Evolutionary conservation across 2,797 vertebrate genomes (phyloP), one percentile per base, ranked within the genome.

Genomic region (Argya squamiceps): DNA sequence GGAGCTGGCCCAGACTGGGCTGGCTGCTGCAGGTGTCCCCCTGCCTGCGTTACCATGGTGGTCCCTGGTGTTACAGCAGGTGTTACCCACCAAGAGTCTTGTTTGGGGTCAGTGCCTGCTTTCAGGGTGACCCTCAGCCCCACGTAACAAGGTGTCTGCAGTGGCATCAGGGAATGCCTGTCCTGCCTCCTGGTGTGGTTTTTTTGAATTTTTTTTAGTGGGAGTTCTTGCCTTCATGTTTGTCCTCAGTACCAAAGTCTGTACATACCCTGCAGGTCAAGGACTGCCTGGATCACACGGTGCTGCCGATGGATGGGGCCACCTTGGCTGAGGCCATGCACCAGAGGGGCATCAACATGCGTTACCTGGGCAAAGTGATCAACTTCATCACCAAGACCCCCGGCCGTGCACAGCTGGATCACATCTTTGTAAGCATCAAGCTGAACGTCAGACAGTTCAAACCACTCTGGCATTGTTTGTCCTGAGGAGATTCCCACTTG

Each of bases 311-410:
- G 99, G 99, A 99, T 0, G 99, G 99, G 65, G 98, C 98, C 5
- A 99, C 99, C 0, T 95, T 99, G 74, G 99, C 99, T 0, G 99
- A 99, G 95, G 99, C 99, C 70, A 98, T 99, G 97, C 99, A 99
- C 97, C 99, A 99, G 97, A 98, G 99, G 32, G 99, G 99, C 78
- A 99, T 99, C 97, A 99, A 99, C 81, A 97, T 99, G 97, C 99
- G 99, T 16, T 99, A 99, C 81, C 97, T 99, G 74, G 99, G 99
- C 79, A 99, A 98, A 17, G 99, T 99, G 41, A 97, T 99, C 85
- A 98, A 97, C 88, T 99, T 99, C 96, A 98, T 99, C 97, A 97
- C 98, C 76, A 99, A 98, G 95, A 99, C 99, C 70, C 98, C 99
- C 0, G 98, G 99, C 49, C 99, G 98, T 41, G 96, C 97, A 52